Percentiles rank a stretch among this genome's conserved stretches.
Conservation (phyloP, 2,888 invertebrate genomes). For the Drosophila sordidula region DNA sequence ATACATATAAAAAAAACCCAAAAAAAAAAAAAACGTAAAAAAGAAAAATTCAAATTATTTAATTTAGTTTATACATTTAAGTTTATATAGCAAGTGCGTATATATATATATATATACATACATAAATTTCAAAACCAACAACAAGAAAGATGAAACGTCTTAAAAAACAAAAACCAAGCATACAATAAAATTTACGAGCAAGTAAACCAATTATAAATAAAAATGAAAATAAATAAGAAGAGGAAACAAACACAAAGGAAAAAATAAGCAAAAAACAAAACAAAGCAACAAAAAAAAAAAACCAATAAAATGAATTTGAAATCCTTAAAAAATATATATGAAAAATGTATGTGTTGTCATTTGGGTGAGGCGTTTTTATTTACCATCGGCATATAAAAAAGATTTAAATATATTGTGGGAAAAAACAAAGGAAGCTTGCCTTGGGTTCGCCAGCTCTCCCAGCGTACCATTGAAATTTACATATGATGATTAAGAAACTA, state of each 20-base stretch:
- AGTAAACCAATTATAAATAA: conserved; percentile 70
- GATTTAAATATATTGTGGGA: neutral
- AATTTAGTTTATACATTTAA: conserved; percentile 79
- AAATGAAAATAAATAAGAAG: conserved; percentile 42
- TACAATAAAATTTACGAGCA: conserved; percentile 55
- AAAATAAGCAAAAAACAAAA: conserved; percentile 54
- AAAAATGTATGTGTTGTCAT: conserved; percentile 43
- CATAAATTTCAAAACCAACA: conserved; percentile 57
- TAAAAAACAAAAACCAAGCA: conserved; percentile 60
- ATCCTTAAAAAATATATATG: conserved; percentile 78
- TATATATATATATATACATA: conserved; percentile 47
- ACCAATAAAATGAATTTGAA: conserved; percentile 81
- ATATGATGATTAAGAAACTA: conserved; percentile 22
- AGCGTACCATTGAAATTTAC: conserved; percentile 16
- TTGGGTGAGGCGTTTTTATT: conserved; percentile 7
- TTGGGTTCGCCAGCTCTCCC: neutral
- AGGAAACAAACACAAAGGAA: conserved; percentile 59
- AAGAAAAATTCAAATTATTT: conserved; percentile 76
- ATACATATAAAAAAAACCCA: conserved; percentile 47
- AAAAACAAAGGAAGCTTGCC: neutral
- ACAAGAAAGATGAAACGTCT: conserved; percentile 53
- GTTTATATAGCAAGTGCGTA: conserved; percentile 81
- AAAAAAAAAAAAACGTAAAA: conserved; percentile 39
- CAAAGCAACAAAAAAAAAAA: conserved; percentile 63
- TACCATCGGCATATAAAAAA: neutral